phyloP scores from a whole-genome alignment of 2,113 vertebrate species.

The Ellobius talpinus region DNA sequence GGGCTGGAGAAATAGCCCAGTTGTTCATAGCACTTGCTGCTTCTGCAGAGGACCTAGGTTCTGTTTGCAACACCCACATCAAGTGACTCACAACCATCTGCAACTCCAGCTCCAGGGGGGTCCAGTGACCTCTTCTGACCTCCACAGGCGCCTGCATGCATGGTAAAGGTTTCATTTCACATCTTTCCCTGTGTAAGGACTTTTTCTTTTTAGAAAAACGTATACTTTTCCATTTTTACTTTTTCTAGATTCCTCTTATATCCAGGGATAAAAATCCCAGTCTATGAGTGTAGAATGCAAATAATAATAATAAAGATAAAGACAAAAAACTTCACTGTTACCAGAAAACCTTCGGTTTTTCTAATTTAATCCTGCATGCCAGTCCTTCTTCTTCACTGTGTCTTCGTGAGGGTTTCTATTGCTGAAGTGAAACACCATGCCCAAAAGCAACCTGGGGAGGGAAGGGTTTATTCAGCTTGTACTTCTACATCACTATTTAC shows the following conservation, averaged over 20 bases:
- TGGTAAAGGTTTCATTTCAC: background rate
- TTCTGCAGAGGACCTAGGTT: background rate
- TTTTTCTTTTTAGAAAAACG: background rate
- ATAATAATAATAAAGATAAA: too few species aligned
- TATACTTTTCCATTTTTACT: background rate
- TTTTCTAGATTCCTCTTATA: background rate
- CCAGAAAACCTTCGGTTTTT: background rate
- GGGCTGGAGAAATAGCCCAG: background rate
- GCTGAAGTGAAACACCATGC: background rate
- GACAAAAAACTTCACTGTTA: background rate
- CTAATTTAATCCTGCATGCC: background rate
- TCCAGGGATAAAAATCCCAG: background rate
- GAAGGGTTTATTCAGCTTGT: background rate
- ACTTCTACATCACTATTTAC: background rate
- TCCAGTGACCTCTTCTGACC: background rate
- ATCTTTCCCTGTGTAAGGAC: background rate
- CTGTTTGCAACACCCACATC: background rate
- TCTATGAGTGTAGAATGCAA: background rate
- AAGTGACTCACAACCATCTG: background rate
- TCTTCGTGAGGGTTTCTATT: background rate
- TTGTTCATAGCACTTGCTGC: background rate
- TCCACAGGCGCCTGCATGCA: background rate
- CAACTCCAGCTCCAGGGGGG: background rate
- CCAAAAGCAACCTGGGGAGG: background rate
- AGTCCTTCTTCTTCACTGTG: too few species aligned